Evolutionary conservation across 2,888 invertebrate species (phyloP).

Genomic region (Calliphora vomitoria): DNA sequence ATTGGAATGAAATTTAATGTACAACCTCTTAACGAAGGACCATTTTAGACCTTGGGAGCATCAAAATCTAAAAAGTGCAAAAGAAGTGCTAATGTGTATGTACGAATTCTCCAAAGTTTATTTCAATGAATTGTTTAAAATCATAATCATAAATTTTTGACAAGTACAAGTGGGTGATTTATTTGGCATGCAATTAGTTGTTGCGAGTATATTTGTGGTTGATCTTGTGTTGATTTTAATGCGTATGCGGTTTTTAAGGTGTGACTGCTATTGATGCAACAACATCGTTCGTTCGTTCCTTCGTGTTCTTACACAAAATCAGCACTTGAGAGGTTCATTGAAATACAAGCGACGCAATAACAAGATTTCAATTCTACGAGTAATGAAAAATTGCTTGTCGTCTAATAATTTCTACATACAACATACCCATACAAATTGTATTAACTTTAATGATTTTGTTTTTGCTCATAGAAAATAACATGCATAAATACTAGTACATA

Average conservation of each 20-base stretch:
- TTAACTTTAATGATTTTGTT: conserved; percentile 2
- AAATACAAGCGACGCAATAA: neutral
- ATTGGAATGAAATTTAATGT: too few relatives aligned
- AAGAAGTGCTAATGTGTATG: neutral
- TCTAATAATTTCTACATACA: conserved; percentile 13
- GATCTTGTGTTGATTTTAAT: conserved; percentile 12
- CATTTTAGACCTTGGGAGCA: too few relatives aligned
- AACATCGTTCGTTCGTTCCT: neutral
- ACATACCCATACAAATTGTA: neutral
- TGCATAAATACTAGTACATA: conserved; percentile 5
- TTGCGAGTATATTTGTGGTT: neutral
- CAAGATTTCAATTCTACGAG: conserved; percentile 11
- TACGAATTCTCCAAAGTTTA: too few relatives aligned
- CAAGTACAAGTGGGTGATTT: conserved; percentile 17
- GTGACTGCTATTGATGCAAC: neutral
- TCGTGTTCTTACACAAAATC: conserved; percentile 2
- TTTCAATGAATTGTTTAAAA: neutral
- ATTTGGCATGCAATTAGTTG: neutral
- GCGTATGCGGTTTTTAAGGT: conserved; percentile 26
- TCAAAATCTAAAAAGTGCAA: too few relatives aligned
- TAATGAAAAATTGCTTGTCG: neutral
- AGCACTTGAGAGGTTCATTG: neutral
- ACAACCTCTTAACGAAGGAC: too few relatives aligned
- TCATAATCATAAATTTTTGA: neutral
- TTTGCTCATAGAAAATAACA: neutral